Evolutionary conservation across 2,797 vertebrate species (phyloP), one percentile per base, ranked within the genome.

Genomic region (Semaprochilodus insignis): DNA sequence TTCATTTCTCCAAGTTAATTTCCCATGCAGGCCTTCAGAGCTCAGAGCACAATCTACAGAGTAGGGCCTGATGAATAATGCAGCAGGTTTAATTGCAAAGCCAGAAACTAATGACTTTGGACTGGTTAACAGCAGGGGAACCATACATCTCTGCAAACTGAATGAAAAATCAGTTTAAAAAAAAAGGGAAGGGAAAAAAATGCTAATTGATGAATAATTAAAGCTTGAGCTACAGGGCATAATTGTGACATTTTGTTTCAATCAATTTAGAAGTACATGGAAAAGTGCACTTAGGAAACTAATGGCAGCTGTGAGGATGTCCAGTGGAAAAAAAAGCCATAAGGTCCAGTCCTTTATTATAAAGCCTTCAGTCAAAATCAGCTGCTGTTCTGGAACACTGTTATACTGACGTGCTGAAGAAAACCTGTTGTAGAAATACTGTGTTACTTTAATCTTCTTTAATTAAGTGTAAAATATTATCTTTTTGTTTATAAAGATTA

Each of bases 81-180:
- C 95, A 96, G 95, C 91, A 94, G 93, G 92, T 95, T 96, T 95
- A 96, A 96, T 96, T 96, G 95, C 95, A 95, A 95, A 95, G 94
- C 94, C 93, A 95, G 94, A 96, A 96, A 95, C 93, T 95, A 95
- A 96, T 96, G 95, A 95, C 94, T 95, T 95, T 95, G 93, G 94
- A 95, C 95, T 95, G 94, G 93, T 96, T 95, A 95, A 96, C 94
- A 95, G 95, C 95, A 95, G 95, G 95, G 94, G 95, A 94, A 94
- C 94, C 93, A 94, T 95, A 95, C 93, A 95, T 95, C 93, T 94
- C 89, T 83, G 93, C 94, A 94, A 95, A 95, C 93, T 94, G 94
- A 95, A 96, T 94, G 94, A 95, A 95, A 95, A 95, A 95, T 95
- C 93, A 94, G 93, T 91, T 95, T 90, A 52, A 80, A 91, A 94